Conservation (phyloP, 1,140 invertebrate genomes). For the Papilio dardanus region DNA sequence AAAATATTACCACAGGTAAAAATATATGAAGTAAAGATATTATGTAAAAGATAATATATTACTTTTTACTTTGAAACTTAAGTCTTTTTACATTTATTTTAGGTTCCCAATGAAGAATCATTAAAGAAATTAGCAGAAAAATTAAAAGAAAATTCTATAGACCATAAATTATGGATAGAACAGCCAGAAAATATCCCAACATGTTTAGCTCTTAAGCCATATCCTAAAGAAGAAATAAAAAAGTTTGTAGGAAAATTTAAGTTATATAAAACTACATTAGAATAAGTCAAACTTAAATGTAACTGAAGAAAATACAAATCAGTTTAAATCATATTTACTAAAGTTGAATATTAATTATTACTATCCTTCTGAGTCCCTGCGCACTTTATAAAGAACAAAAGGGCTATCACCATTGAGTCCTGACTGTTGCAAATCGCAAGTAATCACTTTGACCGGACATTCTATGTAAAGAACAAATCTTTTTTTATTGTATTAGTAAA, state of each 20-base stretch:
- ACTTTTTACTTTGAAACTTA: too few relatives aligned
- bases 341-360: too few relatives aligned
- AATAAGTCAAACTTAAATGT: constrained; percentile 28
- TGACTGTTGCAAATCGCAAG: too few relatives aligned
- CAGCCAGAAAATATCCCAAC: constrained; percentile 98
- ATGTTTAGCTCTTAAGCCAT: constrained; percentile 96
- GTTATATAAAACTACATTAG: constrained; percentile 81
- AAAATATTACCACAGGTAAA: too few relatives aligned
- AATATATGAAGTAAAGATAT: too few relatives aligned
- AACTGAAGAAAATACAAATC: background rate
- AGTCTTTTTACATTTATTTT: constrained; percentile 44
- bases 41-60: too few relatives aligned
- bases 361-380: too few relatives aligned
- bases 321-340: background rate
- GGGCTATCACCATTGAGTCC: too few relatives aligned
- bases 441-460: too few relatives aligned
- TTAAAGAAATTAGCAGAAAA: constrained; percentile 87
- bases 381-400: too few relatives aligned
- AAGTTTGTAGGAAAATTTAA: constrained; percentile 95
- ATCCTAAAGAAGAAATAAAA: constrained; percentile 92
- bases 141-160: constrained; percentile 88
- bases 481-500: too few relatives aligned
- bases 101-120: constrained; percentile 90
- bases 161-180: constrained; percentile 98
- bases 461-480: too few relatives aligned